Evolutionary conservation across 2,888 invertebrate genomes (phyloP).

Genomic region (Agapostemon virescens): DNA sequence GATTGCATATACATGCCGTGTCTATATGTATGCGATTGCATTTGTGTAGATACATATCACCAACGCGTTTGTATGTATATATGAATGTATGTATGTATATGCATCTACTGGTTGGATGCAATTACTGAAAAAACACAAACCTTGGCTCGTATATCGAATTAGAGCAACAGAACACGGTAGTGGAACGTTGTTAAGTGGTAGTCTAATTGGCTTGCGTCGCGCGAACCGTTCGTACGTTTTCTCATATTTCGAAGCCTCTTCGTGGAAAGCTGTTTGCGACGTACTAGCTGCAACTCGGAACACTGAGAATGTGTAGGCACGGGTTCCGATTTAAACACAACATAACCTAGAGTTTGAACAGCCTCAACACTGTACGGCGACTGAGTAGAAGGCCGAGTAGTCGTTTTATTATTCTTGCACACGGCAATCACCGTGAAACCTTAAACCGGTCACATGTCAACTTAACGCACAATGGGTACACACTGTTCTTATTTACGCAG

Average conservation of each 20-base stretch:
- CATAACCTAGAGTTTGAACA: slow-evolving; percentile 61
- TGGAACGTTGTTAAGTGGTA: slow-evolving; percentile 35
- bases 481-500: slow-evolving; percentile 46
- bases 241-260: slow-evolving; percentile 55
- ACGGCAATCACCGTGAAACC: slow-evolving; percentile 54
- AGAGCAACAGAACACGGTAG: slow-evolving; percentile 40
- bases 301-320: slow-evolving; percentile 25
- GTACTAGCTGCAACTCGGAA: slow-evolving; percentile 2
- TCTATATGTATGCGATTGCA: neutral
- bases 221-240: slow-evolving; percentile 17
- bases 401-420: slow-evolving; percentile 44
- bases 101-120: neutral
- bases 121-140: slow-evolving; percentile 58
- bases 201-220: slow-evolving; percentile 18
- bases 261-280: neutral
- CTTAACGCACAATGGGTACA: neutral
- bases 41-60: neutral
- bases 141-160: slow-evolving; percentile 65
- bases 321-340: slow-evolving; percentile 52
- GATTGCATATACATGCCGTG: neutral
- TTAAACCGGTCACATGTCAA: slow-evolving; percentile 61
- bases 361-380: slow-evolving; percentile 12
- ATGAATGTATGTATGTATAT: neutral
- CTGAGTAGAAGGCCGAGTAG: slow-evolving; percentile 22
- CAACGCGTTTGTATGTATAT: slow-evolving; percentile 3